Evolutionary conservation across 2,797 vertebrate species (phyloP).

Genomic region (Gobionotothen gibberifrons): DNA sequence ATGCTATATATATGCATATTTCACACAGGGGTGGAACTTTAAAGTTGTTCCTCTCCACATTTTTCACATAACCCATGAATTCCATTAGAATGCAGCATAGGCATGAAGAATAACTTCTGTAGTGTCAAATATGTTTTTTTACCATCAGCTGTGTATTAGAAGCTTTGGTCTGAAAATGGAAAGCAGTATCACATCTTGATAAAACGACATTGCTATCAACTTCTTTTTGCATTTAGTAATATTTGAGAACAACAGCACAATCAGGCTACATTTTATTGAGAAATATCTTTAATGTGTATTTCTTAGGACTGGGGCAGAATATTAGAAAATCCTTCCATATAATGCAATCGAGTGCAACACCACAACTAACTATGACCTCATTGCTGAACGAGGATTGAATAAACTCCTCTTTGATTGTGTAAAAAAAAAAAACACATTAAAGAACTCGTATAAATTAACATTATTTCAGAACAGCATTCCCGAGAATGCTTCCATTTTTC

Average conservation of each 20-base stretch:
- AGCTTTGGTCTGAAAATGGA: neutral
- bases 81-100: neutral
- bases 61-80: neutral
- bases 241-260: neutral
- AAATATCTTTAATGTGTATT: too few species aligned
- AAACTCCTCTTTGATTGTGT: too few species aligned
- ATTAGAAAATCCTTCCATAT: too few species aligned
- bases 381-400: too few species aligned
- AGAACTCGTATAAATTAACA: too few species aligned
- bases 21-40: slow-evolving; percentile 1
- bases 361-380: too few species aligned
- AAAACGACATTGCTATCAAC: neutral
- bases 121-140: neutral
- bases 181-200: neutral
- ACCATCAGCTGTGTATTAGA: neutral
- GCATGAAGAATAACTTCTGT: neutral
- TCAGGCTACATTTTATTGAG: too few species aligned
- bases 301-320: too few species aligned
- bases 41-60: neutral
- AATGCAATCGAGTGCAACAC: too few species aligned
- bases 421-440: too few species aligned
- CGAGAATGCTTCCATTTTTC: too few species aligned
- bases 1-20: neutral
- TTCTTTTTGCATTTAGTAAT: neutral
- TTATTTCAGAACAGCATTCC: too few species aligned